Evolutionary conservation across 1,140 invertebrate species (phyloP).

Genomic region (Drosophila carrolli): DNA sequence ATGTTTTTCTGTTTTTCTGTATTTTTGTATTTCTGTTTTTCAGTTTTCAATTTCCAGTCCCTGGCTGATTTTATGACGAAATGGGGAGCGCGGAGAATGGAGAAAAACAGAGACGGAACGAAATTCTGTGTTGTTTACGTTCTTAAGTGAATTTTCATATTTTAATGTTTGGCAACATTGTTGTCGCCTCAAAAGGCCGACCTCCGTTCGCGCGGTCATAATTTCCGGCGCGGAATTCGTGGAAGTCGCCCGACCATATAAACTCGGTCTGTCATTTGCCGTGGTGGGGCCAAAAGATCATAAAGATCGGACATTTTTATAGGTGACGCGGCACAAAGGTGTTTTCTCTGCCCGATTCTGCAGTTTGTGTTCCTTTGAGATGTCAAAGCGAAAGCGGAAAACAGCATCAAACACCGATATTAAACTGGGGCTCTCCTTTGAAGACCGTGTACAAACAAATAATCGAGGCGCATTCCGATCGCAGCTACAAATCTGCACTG

Average conservation of each 20-base stretch:
- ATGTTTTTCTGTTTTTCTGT: not conserved
- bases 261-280: slow-evolving; percentile 19
- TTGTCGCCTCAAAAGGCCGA: slow-evolving; percentile 71
- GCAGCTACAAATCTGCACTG: slow-evolving; percentile 14
- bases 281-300: slow-evolving; percentile 39
- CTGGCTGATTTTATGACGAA: slow-evolving; percentile 47
- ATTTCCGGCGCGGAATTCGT: slow-evolving; percentile 82
- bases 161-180: slow-evolving; percentile 81
- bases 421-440: slow-evolving; percentile 50
- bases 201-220: slow-evolving; percentile 63
- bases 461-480: slow-evolving; percentile 27
- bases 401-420: slow-evolving; percentile 49
- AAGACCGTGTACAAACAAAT: slow-evolving; percentile 65
- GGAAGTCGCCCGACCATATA: slow-evolving; percentile 67
- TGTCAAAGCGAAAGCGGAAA: slow-evolving; percentile 67
- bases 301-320: slow-evolving; percentile 69
- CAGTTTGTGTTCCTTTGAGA: slow-evolving; percentile 48
- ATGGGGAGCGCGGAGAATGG: slow-evolving; percentile 27
- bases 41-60: slow-evolving; percentile 32
- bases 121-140: slow-evolving; percentile 65
- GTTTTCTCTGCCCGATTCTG: slow-evolving; percentile 47
- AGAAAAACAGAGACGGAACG: slow-evolving; percentile 3
- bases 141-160: slow-evolving; percentile 82
- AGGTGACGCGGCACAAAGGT: slow-evolving; percentile 71
- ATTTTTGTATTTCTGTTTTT: not conserved